A percentile compares a stretch with the other conserved stretches of the same genome.
phyloP scores from a whole-genome alignment of 1,140 invertebrate species.

The Tetranychus cinnabarinus region DNA sequence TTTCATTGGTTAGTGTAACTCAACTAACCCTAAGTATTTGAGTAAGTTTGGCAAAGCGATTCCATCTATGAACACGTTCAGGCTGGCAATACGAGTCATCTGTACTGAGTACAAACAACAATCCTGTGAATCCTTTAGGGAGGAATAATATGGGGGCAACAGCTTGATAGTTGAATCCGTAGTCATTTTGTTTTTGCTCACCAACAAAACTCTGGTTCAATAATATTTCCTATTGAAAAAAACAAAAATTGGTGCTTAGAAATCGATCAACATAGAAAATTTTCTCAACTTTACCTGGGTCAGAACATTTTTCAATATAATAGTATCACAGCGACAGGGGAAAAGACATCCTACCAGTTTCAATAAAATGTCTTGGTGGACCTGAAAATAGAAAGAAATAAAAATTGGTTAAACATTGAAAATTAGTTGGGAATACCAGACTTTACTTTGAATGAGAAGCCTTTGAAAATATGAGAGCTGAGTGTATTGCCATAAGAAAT shows the following conservation, averaged over 20 bases:
- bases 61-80: background rate
- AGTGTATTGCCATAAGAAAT: background rate
- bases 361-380: background rate
- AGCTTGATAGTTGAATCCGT: background rate
- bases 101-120: background rate
- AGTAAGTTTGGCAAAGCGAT: background rate
- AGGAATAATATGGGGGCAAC: background rate
- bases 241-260: background rate
- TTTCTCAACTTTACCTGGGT: background rate
- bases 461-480: background rate
- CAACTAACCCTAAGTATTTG: background rate
- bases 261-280: background rate
- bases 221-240: conserved; percentile 1
- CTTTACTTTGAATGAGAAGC: background rate
- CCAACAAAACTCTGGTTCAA: background rate
- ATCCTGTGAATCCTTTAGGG: background rate
- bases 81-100: background rate
- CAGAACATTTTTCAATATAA: background rate
- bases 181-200: background rate
- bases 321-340: background rate
- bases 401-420: background rate
- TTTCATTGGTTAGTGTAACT: no score
- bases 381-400: background rate
- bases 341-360: background rate
- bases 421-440: background rate